A percentile compares a stretch with the other conserved stretches of the same genome.
These are phyloP conservation scores for Tetranychus cinnabarinus DNA, from an alignment of 1,140 invertebrate species.

Conservation along the genomic window DNA sequence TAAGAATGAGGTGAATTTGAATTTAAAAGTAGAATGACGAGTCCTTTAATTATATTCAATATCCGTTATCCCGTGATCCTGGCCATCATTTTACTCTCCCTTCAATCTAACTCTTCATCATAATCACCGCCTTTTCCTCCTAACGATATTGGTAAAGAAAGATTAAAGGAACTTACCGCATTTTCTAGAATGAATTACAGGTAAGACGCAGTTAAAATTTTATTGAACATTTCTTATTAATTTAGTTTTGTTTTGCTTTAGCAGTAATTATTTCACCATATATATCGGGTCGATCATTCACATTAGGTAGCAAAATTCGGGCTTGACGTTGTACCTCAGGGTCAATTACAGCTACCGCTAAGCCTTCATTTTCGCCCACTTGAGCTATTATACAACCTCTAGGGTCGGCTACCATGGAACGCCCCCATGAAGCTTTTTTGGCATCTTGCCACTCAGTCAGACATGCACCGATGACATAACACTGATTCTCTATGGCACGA, in stretches of 20 bases:
- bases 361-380: slow-evolving; percentile 35
- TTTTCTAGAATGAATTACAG: too few species aligned
- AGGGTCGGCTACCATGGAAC: slow-evolving; percentile 68
- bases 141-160: too few species aligned
- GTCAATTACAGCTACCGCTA: slow-evolving; percentile 45
- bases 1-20: too few species aligned
- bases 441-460: slow-evolving; percentile 69
- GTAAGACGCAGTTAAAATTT: too few species aligned
- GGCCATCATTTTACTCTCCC: too few species aligned
- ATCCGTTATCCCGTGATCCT: too few species aligned
- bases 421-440: slow-evolving; percentile 72
- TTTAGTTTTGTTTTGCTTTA: not conserved
- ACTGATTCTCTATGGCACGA: slow-evolving; percentile 66
- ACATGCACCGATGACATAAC: slow-evolving; percentile 52
- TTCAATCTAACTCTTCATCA: too few species aligned
- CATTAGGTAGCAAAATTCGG: slow-evolving; percentile 58
- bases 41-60: too few species aligned
- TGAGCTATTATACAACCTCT: slow-evolving; percentile 72
- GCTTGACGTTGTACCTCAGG: slow-evolving; percentile 34
- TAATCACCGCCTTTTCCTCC: too few species aligned
- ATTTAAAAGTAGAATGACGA: too few species aligned
- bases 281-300: slow-evolving; percentile 42
- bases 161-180: too few species aligned
- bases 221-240: too few species aligned
- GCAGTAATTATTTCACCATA: slow-evolving; percentile 23